These are phyloP conservation scores for Trachelus iudaicus DNA, from an alignment of 2,888 invertebrate genomes.

Conservation along the genomic window DNA sequence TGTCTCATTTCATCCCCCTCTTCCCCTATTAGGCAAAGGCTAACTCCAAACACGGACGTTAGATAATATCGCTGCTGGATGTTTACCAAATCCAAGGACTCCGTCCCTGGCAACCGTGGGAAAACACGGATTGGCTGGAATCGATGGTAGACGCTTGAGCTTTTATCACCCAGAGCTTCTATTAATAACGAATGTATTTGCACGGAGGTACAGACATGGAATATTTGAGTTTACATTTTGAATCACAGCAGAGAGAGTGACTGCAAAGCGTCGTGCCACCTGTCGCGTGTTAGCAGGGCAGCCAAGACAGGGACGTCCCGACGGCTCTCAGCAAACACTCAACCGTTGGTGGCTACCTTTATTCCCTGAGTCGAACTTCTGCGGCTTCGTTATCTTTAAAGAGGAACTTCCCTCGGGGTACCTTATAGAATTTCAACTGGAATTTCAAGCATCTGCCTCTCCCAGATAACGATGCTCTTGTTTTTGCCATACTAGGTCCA, in stretches of 20 bases:
- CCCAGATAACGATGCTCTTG: not conserved
- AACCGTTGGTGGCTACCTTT: constrained; percentile 43
- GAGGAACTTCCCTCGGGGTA: constrained; percentile 31
- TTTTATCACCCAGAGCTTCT: constrained; percentile 28
- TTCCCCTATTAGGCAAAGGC: not conserved
- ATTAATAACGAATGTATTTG: constrained; percentile 59
- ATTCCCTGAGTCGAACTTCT: constrained; percentile 44
- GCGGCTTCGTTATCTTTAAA: constrained; percentile 54
- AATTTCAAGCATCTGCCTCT: not conserved
- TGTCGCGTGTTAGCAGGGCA: constrained; percentile 44
- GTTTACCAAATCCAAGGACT: not conserved
- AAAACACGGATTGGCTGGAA: constrained; percentile 25
- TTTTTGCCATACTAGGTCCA: not conserved
- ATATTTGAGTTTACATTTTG: constrained; percentile 59
- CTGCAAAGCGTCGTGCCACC: constrained; percentile 42
- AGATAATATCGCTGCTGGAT: not conserved
- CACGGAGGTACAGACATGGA: constrained; percentile 43
- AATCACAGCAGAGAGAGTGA: constrained; percentile 46
- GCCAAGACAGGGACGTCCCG: constrained; percentile 27
- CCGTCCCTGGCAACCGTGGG: constrained; percentile 9
- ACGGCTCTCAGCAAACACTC: constrained; percentile 40
- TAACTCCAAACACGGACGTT: not conserved
- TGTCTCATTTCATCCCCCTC: not conserved
- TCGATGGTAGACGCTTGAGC: constrained; percentile 13
- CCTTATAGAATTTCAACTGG: not conserved